Evolutionary conservation across 2,113 vertebrate genomes (phyloP).

Genomic region (Azemiops feae): DNA sequence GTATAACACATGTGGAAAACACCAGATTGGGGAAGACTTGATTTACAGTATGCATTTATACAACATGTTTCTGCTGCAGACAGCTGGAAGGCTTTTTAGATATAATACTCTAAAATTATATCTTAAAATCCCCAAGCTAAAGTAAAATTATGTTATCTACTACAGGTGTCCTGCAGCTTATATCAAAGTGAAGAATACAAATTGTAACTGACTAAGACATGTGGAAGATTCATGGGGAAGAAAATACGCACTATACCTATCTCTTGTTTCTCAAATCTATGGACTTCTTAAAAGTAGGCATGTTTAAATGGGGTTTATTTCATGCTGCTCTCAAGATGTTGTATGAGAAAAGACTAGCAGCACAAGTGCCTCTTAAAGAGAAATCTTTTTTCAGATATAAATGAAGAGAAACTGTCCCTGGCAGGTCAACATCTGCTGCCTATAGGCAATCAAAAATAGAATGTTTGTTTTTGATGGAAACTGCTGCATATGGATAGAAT

Average conservation of each 20-base stretch:
- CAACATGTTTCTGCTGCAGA: not conserved
- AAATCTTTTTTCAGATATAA: not conserved
- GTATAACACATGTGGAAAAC: not conserved
- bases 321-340: not conserved
- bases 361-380: not conserved
- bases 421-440: not conserved
- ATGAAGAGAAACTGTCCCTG: not conserved
- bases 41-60: not conserved
- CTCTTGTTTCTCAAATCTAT: not conserved
- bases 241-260: not conserved
- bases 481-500: not conserved
- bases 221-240: not conserved
- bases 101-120: not conserved
- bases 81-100: not conserved
- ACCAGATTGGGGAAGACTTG: not conserved
- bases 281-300: not conserved
- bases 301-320: not conserved
- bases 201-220: not conserved
- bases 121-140: constrained; percentile 1
- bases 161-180: not conserved
- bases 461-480: not conserved
- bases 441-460: not conserved
- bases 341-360: not conserved
- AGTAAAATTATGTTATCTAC: constrained; percentile 1
- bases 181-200: constrained; percentile 1